phyloP scores from a whole-genome alignment of 2,888 invertebrate genomes.

The Petrolisthes cinctipes region DNA sequence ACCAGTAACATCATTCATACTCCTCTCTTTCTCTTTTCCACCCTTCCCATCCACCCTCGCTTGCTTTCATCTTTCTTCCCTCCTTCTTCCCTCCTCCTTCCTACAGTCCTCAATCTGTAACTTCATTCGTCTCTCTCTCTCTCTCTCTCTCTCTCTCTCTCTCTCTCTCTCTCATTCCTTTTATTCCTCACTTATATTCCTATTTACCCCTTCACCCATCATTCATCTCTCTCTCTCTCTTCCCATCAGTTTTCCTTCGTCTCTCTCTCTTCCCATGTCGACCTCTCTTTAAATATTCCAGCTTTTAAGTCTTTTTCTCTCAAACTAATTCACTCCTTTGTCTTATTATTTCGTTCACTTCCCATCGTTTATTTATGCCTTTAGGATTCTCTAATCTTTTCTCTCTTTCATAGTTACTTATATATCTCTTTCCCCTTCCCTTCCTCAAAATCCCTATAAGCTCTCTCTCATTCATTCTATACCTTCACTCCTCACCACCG shows the following conservation, averaged over 20 bases:
- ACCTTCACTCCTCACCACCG: too few species aligned
- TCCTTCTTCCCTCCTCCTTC: neutral
- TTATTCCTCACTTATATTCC: neutral
- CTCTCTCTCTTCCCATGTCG: neutral
- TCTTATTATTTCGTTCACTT: too few species aligned
- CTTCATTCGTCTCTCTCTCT: neutral
- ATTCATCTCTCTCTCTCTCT: neutral
- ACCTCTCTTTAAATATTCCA: neutral
- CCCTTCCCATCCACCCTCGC: neutral
- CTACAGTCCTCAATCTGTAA: neutral
- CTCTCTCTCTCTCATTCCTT: neutral
- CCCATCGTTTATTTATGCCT: too few species aligned
- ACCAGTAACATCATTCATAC: too few species aligned
- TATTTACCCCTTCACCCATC: neutral
- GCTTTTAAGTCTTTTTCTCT: conserved; percentile 1
- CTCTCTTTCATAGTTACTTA: too few species aligned
- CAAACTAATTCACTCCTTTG: conserved; percentile 18
- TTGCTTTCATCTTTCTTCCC: neutral
- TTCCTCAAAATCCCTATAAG: neutral
- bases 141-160: neutral
- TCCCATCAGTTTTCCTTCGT: neutral
- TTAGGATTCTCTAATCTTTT: neutral
- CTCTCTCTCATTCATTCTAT: neutral
- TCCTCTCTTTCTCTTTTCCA: too few species aligned
- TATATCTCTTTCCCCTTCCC: neutral